Percentiles rank a stretch among this genome's conserved stretches.
These are phyloP conservation scores for Morone chrysops DNA, from an alignment of 2,113 vertebrate species.

Conservation along the genomic window DNA sequence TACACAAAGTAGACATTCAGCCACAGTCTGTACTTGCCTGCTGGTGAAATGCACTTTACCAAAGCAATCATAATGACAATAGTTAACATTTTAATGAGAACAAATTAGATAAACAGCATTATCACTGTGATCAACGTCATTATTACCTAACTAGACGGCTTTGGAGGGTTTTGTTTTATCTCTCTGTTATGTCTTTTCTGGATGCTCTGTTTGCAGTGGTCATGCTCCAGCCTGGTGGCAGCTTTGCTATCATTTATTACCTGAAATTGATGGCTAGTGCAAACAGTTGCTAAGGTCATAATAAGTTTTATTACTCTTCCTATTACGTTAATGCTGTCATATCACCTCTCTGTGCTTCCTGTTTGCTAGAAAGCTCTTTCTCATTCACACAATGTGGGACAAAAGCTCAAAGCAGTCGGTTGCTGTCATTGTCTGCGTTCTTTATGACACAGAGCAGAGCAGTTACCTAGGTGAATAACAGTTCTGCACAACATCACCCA, in stretches of 20 bases:
- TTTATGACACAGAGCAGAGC: constrained; percentile 37
- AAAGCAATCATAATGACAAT: constrained; percentile 12
- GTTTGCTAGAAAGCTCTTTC: constrained; percentile 62
- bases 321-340: constrained; percentile 61
- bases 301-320: constrained; percentile 60
- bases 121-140: constrained; percentile 1
- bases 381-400: constrained; percentile 32
- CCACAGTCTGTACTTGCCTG: constrained; percentile 14
- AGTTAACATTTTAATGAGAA: constrained; percentile 57
- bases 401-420: constrained; percentile 9
- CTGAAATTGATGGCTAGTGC: constrained; percentile 48
- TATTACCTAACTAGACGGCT: constrained; percentile 43
- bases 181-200: background rate
- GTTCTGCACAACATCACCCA: constrained; percentile 13
- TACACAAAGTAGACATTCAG: constrained; percentile 67
- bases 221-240: background rate
- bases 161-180: background rate
- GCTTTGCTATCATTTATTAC: constrained; percentile 54
- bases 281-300: constrained; percentile 62
- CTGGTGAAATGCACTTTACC: background rate
- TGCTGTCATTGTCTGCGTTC: constrained; percentile 16
- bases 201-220: background rate
- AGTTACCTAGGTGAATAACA: constrained; percentile 70
- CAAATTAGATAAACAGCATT: constrained; percentile 39
- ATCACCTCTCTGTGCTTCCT: constrained; percentile 52